phyloP scores from a whole-genome alignment of 2,888 invertebrate genomes.

The Criorhina ranunculi region DNA sequence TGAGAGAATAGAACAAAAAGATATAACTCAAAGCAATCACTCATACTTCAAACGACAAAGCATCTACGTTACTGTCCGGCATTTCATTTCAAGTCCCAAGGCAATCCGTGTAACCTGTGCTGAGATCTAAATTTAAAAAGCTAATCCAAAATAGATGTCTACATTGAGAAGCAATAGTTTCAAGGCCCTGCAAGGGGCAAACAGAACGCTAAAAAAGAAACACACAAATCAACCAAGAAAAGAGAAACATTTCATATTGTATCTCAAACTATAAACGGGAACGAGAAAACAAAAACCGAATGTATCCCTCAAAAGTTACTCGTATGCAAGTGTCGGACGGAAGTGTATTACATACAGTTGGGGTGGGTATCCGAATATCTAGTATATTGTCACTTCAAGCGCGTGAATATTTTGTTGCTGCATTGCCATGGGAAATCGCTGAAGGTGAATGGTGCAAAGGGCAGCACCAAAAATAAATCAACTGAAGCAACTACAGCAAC shows the following conservation, averaged over 20 bases:
- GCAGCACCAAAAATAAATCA: slow-evolving; percentile 65
- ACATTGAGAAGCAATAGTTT: slow-evolving; percentile 69
- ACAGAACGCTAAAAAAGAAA: slow-evolving; percentile 36
- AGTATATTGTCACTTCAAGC: slow-evolving; percentile 57
- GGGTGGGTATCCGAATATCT: slow-evolving; percentile 28
- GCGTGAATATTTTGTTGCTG: slow-evolving; percentile 60
- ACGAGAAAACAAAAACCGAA: slow-evolving; percentile 24
- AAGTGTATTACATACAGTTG: slow-evolving; percentile 49
- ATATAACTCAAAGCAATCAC: slow-evolving; percentile 51
- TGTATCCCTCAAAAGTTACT: slow-evolving; percentile 30
- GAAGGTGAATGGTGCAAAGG: slow-evolving; percentile 62
- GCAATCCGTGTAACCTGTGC: slow-evolving; percentile 64
- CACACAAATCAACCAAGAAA: slow-evolving; percentile 49
- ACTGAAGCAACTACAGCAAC: slow-evolving; percentile 27
- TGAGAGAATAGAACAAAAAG: slow-evolving; percentile 31
- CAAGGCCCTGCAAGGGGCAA: slow-evolving; percentile 71
- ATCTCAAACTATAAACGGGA: slow-evolving; percentile 23
- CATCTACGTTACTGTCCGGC: slow-evolving; percentile 77
- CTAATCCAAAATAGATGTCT: slow-evolving; percentile 73
- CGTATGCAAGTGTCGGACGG: slow-evolving; percentile 48
- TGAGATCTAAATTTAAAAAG: slow-evolving; percentile 70
- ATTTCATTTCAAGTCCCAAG: slow-evolving; percentile 59
- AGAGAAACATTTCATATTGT: slow-evolving; percentile 38
- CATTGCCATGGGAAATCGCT: slow-evolving; percentile 69
- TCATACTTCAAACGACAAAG: slow-evolving; percentile 64